Evolutionary conservation across 2,888 invertebrate genomes (phyloP), one percentile per base, ranked within the genome.

Genomic region (Alviniconcha strummeri): DNA sequence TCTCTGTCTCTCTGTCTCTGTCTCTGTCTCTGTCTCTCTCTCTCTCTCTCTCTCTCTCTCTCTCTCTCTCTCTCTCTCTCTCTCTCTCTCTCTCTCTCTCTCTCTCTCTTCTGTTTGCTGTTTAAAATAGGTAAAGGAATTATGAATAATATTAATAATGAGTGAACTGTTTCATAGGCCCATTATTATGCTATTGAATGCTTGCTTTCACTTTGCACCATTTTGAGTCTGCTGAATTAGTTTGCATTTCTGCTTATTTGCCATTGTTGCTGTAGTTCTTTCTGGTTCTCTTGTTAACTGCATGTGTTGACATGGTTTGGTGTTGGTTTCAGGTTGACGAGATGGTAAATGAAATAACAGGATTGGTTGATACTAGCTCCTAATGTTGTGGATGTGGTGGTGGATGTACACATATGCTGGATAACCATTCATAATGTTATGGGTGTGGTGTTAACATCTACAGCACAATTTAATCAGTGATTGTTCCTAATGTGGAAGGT

Each of bases 321-420:
- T 84, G 78, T 80, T 64, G 76, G 81, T 86, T 86, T 69, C 88
- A 88, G 88, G 86, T 85, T 78, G 86, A 85, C 56, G 86, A 88
- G 83, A 82, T 86, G 88, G 88, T 88, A 88, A 86, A 80, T 19
- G 11, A 11, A 56, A 19, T 9, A 7, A 36, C 9, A 15, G n/a
- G 19, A 11, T 13, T 80, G 36, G 8, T n/a, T 52, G n/a, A n/a
- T 80, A 80, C 19, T 4, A 71, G 69, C 36, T 69, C 55, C 69
- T 54, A 52, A 15, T 55, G n/a, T 77, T 71, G 67, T 71, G 82
- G 84, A 17, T 85, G 17, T 80, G 11, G 75, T 82, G 76, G 74
- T 84, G 82, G 80, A 84, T 75, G 82, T 82, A 71, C 84, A 84
- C 57, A 74, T 84, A 9, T 36, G n/a, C 15, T 80, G 57, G 52